Evolutionary conservation across 1,140 invertebrate genomes (phyloP).

Genomic region (Odontomachus brunneus): DNA sequence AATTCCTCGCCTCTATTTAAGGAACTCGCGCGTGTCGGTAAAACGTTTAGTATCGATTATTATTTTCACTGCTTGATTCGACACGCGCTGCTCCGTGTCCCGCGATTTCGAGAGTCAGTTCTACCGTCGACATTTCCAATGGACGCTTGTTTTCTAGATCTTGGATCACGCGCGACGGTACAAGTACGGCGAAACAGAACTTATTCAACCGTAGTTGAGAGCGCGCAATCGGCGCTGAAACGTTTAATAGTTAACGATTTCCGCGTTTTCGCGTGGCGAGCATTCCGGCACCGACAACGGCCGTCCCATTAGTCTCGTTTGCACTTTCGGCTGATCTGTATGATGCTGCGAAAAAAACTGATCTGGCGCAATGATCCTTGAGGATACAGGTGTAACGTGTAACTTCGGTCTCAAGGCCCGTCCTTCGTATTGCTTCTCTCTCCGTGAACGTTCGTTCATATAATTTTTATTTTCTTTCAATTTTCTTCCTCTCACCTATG

Average conservation of each 20-base stretch:
- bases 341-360: conserved; percentile 19
- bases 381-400: conserved; percentile 18
- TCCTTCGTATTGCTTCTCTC: conserved; percentile 1
- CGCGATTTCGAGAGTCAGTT: not conserved
- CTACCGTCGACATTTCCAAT: not conserved
- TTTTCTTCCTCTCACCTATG: conserved; percentile 44
- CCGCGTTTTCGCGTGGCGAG: conserved; percentile 1
- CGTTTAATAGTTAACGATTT: conserved; percentile 33
- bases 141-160: not conserved
- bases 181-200: not conserved
- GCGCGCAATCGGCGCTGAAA: not conserved
- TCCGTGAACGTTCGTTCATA: not conserved
- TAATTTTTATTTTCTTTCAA: conserved; percentile 13
- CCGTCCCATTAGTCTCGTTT: conserved; percentile 27
- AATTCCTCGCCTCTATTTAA: conserved; percentile 13
- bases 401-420: not conserved
- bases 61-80: not conserved
- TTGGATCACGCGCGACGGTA: not conserved
- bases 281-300: not conserved
- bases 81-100: not conserved
- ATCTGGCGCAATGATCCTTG: conserved; percentile 13
- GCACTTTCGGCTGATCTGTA: conserved; percentile 19
- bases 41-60: conserved; percentile 21
- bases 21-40: not conserved
- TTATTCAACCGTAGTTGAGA: conserved; percentile 3